phyloP scores from a whole-genome alignment of 2,888 invertebrate species.

The Epinotia nisella region DNA sequence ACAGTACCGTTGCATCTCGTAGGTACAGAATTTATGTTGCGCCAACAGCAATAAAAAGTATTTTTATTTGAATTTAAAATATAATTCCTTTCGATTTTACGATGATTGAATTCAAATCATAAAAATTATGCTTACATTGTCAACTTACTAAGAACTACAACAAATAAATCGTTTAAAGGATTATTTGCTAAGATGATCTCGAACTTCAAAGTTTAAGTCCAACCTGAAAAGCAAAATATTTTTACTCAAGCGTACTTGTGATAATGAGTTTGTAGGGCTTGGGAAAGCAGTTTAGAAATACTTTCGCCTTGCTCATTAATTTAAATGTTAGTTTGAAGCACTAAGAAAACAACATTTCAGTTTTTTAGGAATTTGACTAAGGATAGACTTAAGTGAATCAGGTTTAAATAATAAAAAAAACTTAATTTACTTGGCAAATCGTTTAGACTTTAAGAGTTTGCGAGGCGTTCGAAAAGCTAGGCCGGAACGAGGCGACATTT shows the following conservation, averaged over 20 bases:
- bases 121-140: neutral
- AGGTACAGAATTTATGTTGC: no score
- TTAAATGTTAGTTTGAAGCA: constrained; percentile 4
- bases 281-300: constrained; percentile 8
- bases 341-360: neutral
- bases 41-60: no score
- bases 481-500: no score
- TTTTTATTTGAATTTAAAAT: no score
- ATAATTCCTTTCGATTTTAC: no score
- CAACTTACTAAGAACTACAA: neutral
- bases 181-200: neutral
- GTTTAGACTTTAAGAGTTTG: no score
- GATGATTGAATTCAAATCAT: no score
- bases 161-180: neutral
- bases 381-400: neutral
- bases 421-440: neutral
- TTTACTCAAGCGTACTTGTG: constrained; percentile 3
- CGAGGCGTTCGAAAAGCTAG: no score
- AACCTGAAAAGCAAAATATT: constrained; percentile 7
- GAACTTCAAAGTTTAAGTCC: neutral
- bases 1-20: no score
- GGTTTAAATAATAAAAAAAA: neutral
- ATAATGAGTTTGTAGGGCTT: constrained; percentile 15
- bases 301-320: constrained; percentile 13
- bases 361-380: neutral